A percentile compares a stretch with the other conserved stretches of the same genome.
phyloP scores from a whole-genome alignment of 2,797 vertebrate species.

The Ptychadena robeensis region DNA sequence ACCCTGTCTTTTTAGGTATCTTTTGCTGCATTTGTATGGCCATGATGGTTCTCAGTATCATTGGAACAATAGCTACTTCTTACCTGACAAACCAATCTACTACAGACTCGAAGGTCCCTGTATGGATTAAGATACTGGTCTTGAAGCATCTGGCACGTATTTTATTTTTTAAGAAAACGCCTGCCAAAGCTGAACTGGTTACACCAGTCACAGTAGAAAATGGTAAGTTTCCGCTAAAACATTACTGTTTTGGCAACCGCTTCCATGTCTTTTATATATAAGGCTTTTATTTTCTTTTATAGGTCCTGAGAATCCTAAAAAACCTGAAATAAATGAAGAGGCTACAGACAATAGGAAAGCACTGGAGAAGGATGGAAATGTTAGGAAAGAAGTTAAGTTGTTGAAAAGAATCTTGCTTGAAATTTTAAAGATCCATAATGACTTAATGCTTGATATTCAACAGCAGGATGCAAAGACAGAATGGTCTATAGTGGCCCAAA shows the following conservation, averaged over 20 bases:
- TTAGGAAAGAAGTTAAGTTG: slow-evolving; percentile 2
- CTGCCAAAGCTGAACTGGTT: neutral
- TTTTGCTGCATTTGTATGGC: slow-evolving; percentile 19
- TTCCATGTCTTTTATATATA: neutral
- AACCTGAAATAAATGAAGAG: neutral
- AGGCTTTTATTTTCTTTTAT: neutral
- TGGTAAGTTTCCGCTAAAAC: neutral
- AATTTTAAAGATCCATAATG: slow-evolving; percentile 22
- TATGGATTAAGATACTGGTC: slow-evolving; percentile 3
- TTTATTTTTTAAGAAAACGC: neutral
- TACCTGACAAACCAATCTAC: neutral
- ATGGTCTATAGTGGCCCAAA: neutral
- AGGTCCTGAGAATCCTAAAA: neutral
- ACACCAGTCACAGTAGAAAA: neutral
- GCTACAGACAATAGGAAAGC: neutral
- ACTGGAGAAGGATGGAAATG: neutral
- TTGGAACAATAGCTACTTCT: neutral
- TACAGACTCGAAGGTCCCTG: neutral
- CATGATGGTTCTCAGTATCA: slow-evolving; percentile 28
- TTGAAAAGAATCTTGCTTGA: slow-evolving; percentile 17
- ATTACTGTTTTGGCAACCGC: neutral
- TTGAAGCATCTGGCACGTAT: slow-evolving; percentile 4
- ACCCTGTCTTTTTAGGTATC: neutral
- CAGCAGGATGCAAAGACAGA: slow-evolving; percentile 9
- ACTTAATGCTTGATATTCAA: neutral